Conservation (phyloP, 2,797 vertebrate species). For the Acanthurus lineatus region DNA sequence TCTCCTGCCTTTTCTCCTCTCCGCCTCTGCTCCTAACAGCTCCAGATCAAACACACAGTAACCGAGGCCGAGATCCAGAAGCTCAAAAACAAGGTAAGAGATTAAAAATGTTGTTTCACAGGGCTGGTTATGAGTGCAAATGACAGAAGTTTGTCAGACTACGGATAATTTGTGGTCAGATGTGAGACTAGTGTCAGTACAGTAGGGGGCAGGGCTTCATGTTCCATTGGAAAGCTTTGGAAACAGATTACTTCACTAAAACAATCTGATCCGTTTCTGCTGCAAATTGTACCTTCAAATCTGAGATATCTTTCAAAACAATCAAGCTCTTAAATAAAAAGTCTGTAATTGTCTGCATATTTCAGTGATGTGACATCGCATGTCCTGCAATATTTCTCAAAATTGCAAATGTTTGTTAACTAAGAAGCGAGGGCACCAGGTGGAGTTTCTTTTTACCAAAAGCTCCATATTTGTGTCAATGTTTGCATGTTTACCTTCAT, state of each 20-base stretch:
- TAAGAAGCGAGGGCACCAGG: background rate
- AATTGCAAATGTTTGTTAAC: too few relatives aligned
- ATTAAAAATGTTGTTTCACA: constrained; percentile 22
- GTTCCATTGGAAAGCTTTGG: background rate
- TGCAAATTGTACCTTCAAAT: too few relatives aligned
- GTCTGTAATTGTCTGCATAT: too few relatives aligned
- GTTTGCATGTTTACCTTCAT: background rate
- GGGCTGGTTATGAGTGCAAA: constrained; percentile 9
- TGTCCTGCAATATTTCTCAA: too few relatives aligned
- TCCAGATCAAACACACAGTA: constrained; percentile 99
- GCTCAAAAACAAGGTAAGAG: constrained; percentile 98
- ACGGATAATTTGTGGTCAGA: constrained; percentile 25
- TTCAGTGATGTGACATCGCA: too few relatives aligned
- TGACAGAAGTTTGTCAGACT: constrained; percentile 24
- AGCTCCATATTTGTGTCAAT: background rate
- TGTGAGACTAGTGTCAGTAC: constrained; percentile 9
- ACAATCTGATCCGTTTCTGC: background rate
- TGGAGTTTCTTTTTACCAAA: constrained; percentile 4
- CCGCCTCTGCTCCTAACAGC: constrained; percentile 83
- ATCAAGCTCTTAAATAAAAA: too few relatives aligned
- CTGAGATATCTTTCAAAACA: too few relatives aligned
- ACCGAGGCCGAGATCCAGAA: constrained; percentile 99
- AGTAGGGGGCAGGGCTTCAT: background rate
- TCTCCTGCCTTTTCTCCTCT: constrained; percentile 43
- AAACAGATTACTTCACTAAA: background rate